Evolutionary conservation across 2,113 vertebrate genomes (phyloP), one percentile per base, ranked within the genome.

Genomic region (Rhegmatorhina hoffmannsi): DNA sequence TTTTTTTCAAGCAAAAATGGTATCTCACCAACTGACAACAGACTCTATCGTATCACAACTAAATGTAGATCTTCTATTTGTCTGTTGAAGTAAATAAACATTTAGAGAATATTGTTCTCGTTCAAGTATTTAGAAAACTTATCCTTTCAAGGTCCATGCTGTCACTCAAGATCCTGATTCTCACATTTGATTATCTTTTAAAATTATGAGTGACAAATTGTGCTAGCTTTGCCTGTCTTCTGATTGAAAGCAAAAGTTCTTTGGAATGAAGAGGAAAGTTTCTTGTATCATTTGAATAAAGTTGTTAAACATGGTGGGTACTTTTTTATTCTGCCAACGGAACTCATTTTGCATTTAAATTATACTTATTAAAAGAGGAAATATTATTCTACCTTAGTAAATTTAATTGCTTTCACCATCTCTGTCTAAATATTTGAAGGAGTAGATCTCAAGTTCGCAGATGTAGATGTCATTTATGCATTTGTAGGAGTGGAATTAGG

Each of bases 291-390:
- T 88, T 88, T 88, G 60, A 81, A 63, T 67, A 63, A 84, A 84
- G 38, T 50, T 81, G 17, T 77, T 92, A 80, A 92, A 62, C 80
- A 34, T 66, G 34, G 20, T 55, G n/a, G 31, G 21, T 90, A 38
- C 36, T 34, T 69, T 59, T 72, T 85, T 62, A 72, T 62, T 70
- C 56, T 63, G 55, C 33, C 60, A 67, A 26, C 6, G 49, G 40
- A 59, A 78, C 64, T 89, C 33, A 58, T 31, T 89, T 89, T 92
- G 77, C 94, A 94, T 94, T 91, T 95, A 86, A 85, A 92, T 85
- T 67, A 34, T 33, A 24, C 62, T 66, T 56, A 92, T 75, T 96
- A 64, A 89, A 94, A 23, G 47, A 60, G 62, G 56, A 87, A 64
- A 60, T 52, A 53, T 87, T 91, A 56, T 78, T 80, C 56, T 94